Evolutionary conservation across 2,888 invertebrate species (phyloP), one percentile per base, ranked within the genome.

Genomic region (Troides oblongomaculatus): DNA sequence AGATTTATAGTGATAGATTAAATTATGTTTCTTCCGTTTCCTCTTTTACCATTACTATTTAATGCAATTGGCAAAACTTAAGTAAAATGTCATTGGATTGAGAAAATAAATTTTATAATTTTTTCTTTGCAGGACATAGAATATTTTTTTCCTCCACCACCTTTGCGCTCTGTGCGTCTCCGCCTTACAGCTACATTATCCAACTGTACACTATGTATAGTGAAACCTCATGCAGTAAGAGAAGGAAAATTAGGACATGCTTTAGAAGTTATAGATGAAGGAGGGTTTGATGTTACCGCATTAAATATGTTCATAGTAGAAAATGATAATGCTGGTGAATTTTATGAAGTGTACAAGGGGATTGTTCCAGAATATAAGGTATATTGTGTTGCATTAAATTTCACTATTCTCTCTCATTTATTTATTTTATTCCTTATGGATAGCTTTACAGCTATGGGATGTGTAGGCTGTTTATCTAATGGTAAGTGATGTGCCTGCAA

Each of bases 281-380:
- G 94, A 68, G 95, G 96, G 1, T 98, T 96, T 80, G 93, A 94
- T 62, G 94, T 99, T 60, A 95, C 96, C 0, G 97, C 97, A 0
- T 90, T 98, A 72, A 95, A 96, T 84, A 95, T 97, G 94, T 94
- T 96, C 76, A 93, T 95, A 72, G 92, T 99, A 77, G 97, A 96
- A 77, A 95, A 95, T 72, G 94, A 95, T 0, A 97, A 97, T 84
- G 97, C 97, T 7, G 97, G 97, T 77, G 98, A 98, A 84, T 98
- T 98, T 88, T 95, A 96, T 80, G 98, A 98, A 89, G 96, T 98
- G 5, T 99, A 99, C 85, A 97, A 97, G 84, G 98, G 97, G 1
- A 96, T 97, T 66, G 93, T 97, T 56, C 94, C 95, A 1, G 97
- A 97, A 78, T 96, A 95, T 82, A 93, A 94, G 83, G 96, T 95